Base-by-base conservation (phyloP, 2,113 vertebrate genomes). In the Chrysemys picta region DNA sequence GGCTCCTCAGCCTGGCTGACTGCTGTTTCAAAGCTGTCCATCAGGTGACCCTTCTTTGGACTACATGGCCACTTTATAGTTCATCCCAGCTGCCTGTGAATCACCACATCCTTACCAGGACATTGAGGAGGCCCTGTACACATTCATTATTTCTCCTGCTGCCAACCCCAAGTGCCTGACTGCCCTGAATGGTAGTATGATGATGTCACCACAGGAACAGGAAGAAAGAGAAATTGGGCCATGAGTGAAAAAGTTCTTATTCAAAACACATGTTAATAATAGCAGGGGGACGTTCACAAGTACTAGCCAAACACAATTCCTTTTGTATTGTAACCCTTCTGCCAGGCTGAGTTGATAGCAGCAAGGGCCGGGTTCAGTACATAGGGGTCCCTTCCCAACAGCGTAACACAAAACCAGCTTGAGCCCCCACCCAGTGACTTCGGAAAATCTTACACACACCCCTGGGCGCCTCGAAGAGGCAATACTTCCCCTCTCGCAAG, bases 111-210 rank as follows among this genome's bases (percentile, higher is more conserved):
- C 79, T 17, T 29, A 91, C 42, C 2, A 87, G n/a, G 29, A 49
- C 42, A 10, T 78, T 0, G 0, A 25, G 3, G 24, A 94, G 16
- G 24, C 24, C 27, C 56, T 2, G 0, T 1, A 49, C 10, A 84
- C 69, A 22, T 62, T 11, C 35, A 83, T 50, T 85, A 2, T 91
- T 91, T 94, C 89, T 56, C 82, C 59, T 91, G 76, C 82, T 94
- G 82, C 17, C 78, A 80, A 4, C 29, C 54, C 38, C 38, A 29
- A 6, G 24, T 17, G 38, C 21, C 42, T 84, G 59, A n/a, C 54
- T 69, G 45, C 42, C 10, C 29, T 78, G 42, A 27, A 78, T 45
- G 42, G 42, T 82, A 88, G 12, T 4, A 0, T 59, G 65, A 72
- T 56, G 79, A n/a, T 2, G 1, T 16, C 81, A 87, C n/a, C 31